phyloP scores from a whole-genome alignment of 2,113 vertebrate genomes.

The Gobius niger region DNA sequence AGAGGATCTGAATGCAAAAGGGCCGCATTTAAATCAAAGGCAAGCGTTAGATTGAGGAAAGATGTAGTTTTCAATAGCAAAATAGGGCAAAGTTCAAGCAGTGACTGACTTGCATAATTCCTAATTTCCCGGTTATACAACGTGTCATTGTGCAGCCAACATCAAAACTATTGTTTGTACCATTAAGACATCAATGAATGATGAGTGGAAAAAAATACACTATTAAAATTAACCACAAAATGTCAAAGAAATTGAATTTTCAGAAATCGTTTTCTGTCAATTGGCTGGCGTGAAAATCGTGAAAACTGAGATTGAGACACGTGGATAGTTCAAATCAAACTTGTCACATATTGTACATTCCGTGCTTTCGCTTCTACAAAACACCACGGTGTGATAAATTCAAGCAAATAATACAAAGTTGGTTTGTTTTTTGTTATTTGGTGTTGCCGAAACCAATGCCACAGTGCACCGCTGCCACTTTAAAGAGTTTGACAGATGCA shows the following conservation, averaged over 20 bases:
- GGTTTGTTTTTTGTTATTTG: neutral
- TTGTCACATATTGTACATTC: no score
- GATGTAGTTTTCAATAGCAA: conserved; percentile 16
- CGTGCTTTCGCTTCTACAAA: no score
- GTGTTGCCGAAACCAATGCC: neutral
- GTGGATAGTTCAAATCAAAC: no score
- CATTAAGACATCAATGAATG: neutral
- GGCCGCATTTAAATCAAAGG: neutral
- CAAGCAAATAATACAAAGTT: no score
- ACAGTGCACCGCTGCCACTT: conserved; percentile 4
- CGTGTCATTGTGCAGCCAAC: conserved; percentile 6
- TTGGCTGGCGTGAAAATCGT: no score
- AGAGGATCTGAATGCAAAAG: no score
- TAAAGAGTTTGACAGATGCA: conserved; percentile 39
- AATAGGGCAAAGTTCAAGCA: conserved; percentile 32
- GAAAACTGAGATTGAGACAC: no score
- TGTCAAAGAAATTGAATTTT: no score
- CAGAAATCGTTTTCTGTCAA: no score
- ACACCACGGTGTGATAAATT: no score
- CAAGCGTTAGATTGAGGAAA: conserved; percentile 13
- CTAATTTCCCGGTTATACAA: conserved; percentile 24
- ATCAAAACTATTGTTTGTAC: neutral
- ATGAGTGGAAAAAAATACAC: neutral
- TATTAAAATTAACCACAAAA: no score
- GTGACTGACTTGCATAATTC: conserved; percentile 59